These are phyloP conservation scores for Lasiurus cinereus DNA, from an alignment of 2,113 vertebrate genomes.

Conservation along the genomic window DNA sequence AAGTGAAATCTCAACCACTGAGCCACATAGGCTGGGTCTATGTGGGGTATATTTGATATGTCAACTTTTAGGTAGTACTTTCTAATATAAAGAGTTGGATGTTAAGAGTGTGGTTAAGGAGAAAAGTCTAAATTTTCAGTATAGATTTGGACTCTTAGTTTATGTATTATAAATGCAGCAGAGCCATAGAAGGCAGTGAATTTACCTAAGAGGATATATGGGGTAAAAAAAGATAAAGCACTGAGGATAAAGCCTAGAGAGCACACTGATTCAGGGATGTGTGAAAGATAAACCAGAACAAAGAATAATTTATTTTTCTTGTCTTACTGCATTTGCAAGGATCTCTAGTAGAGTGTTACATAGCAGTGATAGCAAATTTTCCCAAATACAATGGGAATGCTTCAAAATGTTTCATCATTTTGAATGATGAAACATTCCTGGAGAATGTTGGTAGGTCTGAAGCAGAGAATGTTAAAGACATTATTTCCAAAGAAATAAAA, in stretches of 20 bases:
- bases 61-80: neutral
- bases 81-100: neutral
- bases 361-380: neutral
- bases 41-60: neutral
- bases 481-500: neutral
- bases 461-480: neutral
- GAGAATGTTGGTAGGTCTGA: neutral
- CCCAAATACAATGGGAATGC: neutral
- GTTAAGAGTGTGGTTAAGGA: neutral
- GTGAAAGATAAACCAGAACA: neutral
- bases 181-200: neutral
- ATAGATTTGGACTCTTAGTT: neutral
- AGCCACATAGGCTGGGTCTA: no score
- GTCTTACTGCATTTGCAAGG: neutral
- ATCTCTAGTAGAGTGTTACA: neutral
- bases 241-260: neutral
- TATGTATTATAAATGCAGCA: neutral
- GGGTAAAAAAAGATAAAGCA: neutral
- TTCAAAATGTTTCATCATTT: neutral
- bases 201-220: neutral
- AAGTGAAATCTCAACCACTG: no score
- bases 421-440: neutral
- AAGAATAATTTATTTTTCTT: neutral
- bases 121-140: neutral
- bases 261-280: neutral